Evolutionary conservation across 2,888 invertebrate species (phyloP).

Genomic region (Hololepta plana): DNA sequence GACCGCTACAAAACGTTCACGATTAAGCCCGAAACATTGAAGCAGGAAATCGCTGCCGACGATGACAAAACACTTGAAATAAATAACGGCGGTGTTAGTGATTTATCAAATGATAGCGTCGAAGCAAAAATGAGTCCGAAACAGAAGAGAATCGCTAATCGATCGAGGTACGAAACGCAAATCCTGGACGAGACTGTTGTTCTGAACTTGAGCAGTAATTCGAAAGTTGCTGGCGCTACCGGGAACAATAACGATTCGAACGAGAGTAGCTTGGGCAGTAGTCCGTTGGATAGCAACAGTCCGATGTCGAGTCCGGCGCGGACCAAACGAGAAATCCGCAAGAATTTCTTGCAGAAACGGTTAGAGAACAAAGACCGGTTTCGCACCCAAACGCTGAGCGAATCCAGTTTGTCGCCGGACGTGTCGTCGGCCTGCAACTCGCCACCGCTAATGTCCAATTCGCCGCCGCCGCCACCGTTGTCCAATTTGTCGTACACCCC

Average conservation of each 20-base stretch:
- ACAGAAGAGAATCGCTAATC: constrained; percentile 19
- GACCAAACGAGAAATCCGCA: constrained; percentile 18
- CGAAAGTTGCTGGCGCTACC: no score
- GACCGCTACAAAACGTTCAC: constrained; percentile 74
- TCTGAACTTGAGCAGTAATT: constrained; percentile 5
- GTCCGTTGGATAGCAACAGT: no score
- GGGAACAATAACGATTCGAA: constrained; percentile 5
- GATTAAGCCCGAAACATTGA: constrained; percentile 43
- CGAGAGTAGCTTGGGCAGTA: constrained; percentile 4
- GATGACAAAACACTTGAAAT: no score
- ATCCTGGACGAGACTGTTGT: constrained; percentile 20
- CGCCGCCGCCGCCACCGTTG: background rate
- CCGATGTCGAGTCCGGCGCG: constrained; percentile 14
- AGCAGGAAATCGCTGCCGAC: no score
- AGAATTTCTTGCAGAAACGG: constrained; percentile 33
- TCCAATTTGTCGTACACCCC: background rate
- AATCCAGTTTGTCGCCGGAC: constrained; percentile 32
- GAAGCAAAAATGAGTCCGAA: no score
- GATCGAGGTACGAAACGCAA: constrained; percentile 51
- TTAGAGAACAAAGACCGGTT: constrained; percentile 53
- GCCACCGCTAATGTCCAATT: constrained; percentile 12
- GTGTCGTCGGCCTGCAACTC: constrained; percentile 21
- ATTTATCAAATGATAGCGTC: no score
- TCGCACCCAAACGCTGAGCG: constrained; percentile 49
- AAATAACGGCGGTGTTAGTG: no score